Evolutionary conservation across 2,113 vertebrate genomes (phyloP).

Genomic region (Scophthalmus maximus): DNA sequence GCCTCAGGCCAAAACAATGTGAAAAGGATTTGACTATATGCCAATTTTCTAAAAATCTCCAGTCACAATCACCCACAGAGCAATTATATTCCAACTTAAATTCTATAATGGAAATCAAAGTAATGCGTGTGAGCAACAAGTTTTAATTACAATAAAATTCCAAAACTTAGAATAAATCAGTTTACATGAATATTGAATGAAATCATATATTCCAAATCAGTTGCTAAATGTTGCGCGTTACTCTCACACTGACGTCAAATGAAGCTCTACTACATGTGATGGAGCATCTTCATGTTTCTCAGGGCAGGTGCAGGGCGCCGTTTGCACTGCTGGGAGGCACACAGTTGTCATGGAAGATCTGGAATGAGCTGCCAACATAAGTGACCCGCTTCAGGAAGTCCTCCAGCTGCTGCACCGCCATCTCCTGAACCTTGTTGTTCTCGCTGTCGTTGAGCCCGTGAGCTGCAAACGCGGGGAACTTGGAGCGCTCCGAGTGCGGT

Average conservation of each 20-base stretch:
- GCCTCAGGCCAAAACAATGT: too few species aligned
- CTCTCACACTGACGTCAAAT: neutral
- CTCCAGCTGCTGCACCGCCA: slow-evolving; percentile 70
- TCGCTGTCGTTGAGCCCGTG: slow-evolving; percentile 67
- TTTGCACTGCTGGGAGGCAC: slow-evolving; percentile 13
- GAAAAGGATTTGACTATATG: too few species aligned
- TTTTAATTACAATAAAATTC: neutral
- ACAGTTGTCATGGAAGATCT: slow-evolving; percentile 74
- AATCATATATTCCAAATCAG: neutral
- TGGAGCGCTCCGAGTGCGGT: slow-evolving; percentile 68
- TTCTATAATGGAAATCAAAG: too few species aligned
- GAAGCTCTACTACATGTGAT: neutral
- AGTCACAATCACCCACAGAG: neutral
- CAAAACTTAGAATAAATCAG: neutral
- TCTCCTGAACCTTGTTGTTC: slow-evolving; percentile 64
- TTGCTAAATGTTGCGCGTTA: neutral
- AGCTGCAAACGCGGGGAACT: slow-evolving; percentile 72
- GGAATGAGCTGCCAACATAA: slow-evolving; percentile 65
- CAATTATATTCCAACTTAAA: neutral
- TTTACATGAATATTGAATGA: neutral
- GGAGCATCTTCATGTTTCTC: neutral
- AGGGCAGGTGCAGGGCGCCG: neutral
- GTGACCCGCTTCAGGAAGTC: slow-evolving; percentile 71
- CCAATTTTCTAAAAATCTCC: too few species aligned
- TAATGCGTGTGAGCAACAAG: too few species aligned